Base-by-base conservation (phyloP, 2,888 invertebrate species). In the Drosophila nigricruria region DNA sequence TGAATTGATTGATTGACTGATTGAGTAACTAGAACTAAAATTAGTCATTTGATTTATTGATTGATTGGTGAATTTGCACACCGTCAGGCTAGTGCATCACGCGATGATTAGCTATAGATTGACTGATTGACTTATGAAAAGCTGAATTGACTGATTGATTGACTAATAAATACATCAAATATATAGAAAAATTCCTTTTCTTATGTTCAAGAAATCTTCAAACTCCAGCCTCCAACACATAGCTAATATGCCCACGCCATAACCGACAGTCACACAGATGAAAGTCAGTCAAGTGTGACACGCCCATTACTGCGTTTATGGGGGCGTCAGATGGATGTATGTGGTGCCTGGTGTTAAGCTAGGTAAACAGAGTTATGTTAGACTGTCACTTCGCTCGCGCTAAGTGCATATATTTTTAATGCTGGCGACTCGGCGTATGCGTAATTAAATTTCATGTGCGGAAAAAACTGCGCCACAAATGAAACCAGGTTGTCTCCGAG, bases 361-460 rank as follows among this genome's bases (percentile, higher is more conserved):
- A 47, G 58, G 58, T 36, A 47, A 47, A 50, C 34, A 50, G 20
- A 57, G 50, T 36, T 54, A 38, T 71, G 61, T 32, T 50, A n/a
- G 27, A 62, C 45, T 59, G 64, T 61, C 73, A 56, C 67, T 65
- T 38, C 70, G 77, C 87, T 87, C 84, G 77, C 65, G 38, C 23
- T 38, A 67, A 38, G 76, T 70, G 43, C 60, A 59, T 54, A 49
- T 66, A 30, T 56, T 63, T 62, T 66, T 79, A 57, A 63, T 63
- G 67, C 63, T 59, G 65, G 54, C 54, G 34, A 64, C 63, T 45
- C 40, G 68, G 76, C 86, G 85, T 76, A 80, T 80, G 76, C 88
- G 88, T 88, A 89, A 86, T 86, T 90, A 88, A 86, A 86, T 89
- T 88, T 75, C 64, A 77, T 56, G 54, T 63, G 54, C 25, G 34